Percentiles rank a stretch among this genome's conserved stretches.
Evolutionary conservation across 1,140 invertebrate species (phyloP).

Genomic region (Pseudomyrmex pallidus): DNA sequence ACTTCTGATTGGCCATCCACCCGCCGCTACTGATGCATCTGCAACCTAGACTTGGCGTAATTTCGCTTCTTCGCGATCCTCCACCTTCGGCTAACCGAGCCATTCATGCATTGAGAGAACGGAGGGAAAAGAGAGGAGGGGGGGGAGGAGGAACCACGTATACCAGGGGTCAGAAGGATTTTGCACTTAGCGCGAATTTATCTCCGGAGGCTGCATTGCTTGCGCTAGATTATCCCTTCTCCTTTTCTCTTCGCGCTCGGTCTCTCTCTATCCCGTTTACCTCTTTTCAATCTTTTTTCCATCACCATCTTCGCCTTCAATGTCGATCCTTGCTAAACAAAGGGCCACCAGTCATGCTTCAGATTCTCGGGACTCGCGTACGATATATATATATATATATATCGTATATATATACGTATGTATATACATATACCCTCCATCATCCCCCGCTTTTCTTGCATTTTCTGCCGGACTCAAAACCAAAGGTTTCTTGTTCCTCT

Average conservation of each 20-base stretch:
- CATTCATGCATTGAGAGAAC: slow-evolving; percentile 59
- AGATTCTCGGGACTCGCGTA: slow-evolving; percentile 55
- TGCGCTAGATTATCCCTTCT: slow-evolving; percentile 38
- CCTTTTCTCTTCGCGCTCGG: background rate
- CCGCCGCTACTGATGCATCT: slow-evolving; percentile 20
- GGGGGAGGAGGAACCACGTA: background rate
- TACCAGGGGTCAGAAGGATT: slow-evolving; percentile 77
- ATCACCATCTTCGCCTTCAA: slow-evolving; percentile 27
- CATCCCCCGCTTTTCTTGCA: slow-evolving; percentile 28
- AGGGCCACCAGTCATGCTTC: slow-evolving; percentile 54
- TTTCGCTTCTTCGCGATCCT: slow-evolving; percentile 70
- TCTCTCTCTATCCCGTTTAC: slow-evolving; percentile 46
- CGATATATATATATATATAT: background rate
- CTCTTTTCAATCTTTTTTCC: slow-evolving; percentile 35
- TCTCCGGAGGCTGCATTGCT: slow-evolving; percentile 61
- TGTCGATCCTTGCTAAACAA: slow-evolving; percentile 63
- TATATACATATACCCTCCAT: background rate
- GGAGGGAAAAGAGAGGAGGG: background rate
- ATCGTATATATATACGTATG: background rate
- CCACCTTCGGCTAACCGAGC: slow-evolving; percentile 51
- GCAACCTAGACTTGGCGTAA: slow-evolving; percentile 57
- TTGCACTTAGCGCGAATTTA: slow-evolving; percentile 77
- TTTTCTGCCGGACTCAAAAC: slow-evolving; percentile 36
- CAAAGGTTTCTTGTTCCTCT: background rate
- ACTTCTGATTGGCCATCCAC: slow-evolving; percentile 80